Evolutionary conservation across 1,140 invertebrate genomes (phyloP).

Genomic region (Euura saliciscinereae): DNA sequence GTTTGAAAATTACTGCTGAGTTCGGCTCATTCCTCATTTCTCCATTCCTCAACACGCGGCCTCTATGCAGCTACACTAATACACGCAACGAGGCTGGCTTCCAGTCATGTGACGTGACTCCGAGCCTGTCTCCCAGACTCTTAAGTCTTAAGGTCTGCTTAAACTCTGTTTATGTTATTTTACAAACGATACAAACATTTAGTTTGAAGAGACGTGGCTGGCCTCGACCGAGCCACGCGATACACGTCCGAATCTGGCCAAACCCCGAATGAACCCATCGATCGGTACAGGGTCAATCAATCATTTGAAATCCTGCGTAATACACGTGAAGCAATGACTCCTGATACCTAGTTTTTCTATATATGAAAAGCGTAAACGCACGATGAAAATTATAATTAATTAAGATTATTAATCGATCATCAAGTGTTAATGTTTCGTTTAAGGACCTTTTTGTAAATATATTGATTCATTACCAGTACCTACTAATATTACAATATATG

Average conservation of each 20-base stretch:
- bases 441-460: not conserved
- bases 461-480: not conserved
- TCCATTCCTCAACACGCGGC: conserved; percentile 21
- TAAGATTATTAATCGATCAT: not conserved
- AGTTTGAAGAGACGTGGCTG: conserved; percentile 6
- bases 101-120: conserved; percentile 5
- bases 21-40: conserved; percentile 22
- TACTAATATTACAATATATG: not conserved
- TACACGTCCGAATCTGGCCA: not conserved
- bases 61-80: conserved; percentile 23
- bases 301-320: no score
- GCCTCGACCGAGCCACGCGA: not conserved
- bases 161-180: conserved; percentile 41
- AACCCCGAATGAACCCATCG: not conserved
- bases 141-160: conserved; percentile 28
- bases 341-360: no score
- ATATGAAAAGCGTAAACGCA: no score
- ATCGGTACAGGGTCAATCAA: no score
- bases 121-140: conserved; percentile 33
- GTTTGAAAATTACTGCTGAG: conserved; percentile 21
- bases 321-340: no score
- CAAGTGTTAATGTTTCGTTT: not conserved
- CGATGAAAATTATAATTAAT: not conserved
- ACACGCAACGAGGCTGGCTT: not conserved
- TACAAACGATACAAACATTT: conserved; percentile 23